Evolutionary conservation across 2,888 invertebrate genomes (phyloP).

Genomic region (Drosophila nigricruria): DNA sequence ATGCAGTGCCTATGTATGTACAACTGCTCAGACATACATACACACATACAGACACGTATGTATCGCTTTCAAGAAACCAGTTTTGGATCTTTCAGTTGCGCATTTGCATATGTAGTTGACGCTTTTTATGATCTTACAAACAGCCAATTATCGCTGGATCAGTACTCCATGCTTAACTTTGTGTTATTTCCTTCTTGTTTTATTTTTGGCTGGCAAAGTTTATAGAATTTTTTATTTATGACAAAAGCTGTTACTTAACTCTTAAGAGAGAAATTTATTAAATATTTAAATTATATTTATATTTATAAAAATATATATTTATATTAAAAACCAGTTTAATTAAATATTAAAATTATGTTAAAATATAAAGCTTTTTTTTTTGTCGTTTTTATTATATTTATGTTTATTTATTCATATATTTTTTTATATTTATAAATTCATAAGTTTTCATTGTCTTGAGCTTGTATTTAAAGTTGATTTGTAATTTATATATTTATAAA

Average conservation of each 20-base stretch:
- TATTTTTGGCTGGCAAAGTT: too few relatives aligned
- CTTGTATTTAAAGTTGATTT: too few relatives aligned
- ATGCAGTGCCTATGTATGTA: background rate
- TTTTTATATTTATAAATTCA: too few relatives aligned
- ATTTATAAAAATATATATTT: background rate
- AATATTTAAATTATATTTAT: background rate
- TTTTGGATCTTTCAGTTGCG: constrained; percentile 15
- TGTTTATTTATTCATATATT: too few relatives aligned
- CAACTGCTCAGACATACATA: background rate
- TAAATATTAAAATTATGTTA: too few relatives aligned
- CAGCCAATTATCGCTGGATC: constrained; percentile 46
- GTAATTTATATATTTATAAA: too few relatives aligned
- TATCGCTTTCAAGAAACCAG: constrained; percentile 21
- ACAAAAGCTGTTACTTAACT: background rate
- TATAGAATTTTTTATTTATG: background rate
- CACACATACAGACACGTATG: background rate
- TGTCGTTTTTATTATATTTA: background rate
- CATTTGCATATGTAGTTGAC: constrained; percentile 38
- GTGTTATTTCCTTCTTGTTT: background rate
- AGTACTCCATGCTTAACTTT: background rate
- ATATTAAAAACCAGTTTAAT: too few relatives aligned
- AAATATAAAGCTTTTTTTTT: too few relatives aligned
- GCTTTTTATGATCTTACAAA: constrained; percentile 23
- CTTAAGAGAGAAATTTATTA: too few relatives aligned
- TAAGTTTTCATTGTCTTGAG: too few relatives aligned